These are phyloP conservation scores for Phoebastria nigripes DNA, from an alignment of 2,797 vertebrate species.

Conservation along the genomic window DNA sequence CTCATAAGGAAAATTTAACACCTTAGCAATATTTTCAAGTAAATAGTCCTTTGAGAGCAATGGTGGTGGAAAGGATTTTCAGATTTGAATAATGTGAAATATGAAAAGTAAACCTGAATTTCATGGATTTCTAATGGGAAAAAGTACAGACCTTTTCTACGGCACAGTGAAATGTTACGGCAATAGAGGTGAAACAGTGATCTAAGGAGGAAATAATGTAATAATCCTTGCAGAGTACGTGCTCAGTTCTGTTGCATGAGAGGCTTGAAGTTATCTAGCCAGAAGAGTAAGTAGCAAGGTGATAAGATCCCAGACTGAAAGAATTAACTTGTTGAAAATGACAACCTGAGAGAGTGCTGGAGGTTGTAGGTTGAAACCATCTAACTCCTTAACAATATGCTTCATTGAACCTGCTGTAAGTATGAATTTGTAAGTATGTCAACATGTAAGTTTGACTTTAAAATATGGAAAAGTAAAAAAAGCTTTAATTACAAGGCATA, in stretches of 20 bases:
- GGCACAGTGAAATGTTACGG: neutral
- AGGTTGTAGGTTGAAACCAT: neutral
- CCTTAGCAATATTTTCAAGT: neutral
- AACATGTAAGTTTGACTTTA: neutral
- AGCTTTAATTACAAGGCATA: neutral
- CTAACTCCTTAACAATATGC: neutral
- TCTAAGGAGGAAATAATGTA: neutral
- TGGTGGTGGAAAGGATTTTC: neutral
- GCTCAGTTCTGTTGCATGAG: neutral
- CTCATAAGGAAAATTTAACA: neutral
- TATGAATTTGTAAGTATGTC: neutral
- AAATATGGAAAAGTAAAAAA: neutral
- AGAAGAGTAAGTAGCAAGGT: neutral
- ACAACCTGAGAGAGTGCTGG: neutral
- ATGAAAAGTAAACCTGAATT: neutral
- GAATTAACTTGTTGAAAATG: neutral
- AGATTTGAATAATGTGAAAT: neutral
- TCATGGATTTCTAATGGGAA: neutral
- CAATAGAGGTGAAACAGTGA: conserved; percentile 2
- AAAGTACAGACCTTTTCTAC: neutral
- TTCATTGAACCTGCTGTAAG: neutral
- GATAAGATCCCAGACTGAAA: neutral
- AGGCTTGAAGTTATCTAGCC: neutral
- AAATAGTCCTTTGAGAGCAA: conserved; percentile 2
- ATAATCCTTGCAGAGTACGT: neutral